phyloP scores from a whole-genome alignment of 1,140 invertebrate species.

The Pogonognathellus flavescens region DNA sequence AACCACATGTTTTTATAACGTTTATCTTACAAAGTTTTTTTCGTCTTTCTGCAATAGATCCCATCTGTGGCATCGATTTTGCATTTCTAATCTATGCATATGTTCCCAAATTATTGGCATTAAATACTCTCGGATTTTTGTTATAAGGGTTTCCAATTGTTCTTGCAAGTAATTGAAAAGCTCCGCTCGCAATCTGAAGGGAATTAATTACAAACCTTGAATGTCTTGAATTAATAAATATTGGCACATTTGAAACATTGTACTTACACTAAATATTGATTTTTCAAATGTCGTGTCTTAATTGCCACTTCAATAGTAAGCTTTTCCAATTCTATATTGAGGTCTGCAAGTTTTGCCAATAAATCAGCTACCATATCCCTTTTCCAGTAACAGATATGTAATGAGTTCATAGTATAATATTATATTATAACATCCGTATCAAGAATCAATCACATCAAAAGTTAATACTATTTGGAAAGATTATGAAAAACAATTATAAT shows the following conservation, averaged over 20 bases:
- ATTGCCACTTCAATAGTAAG: neutral
- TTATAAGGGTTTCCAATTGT: neutral
- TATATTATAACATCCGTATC: no score
- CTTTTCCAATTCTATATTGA: neutral
- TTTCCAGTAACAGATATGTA: no score
- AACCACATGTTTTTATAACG: neutral
- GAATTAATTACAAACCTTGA: no score
- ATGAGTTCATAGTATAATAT: no score
- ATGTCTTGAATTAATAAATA: no score
- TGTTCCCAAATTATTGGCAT: slow-evolving; percentile 24
- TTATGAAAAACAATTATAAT: neutral
- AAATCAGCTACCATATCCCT: neutral
- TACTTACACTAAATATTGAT: slow-evolving; percentile 22
- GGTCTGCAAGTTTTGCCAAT: neutral
- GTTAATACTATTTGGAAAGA: no score
- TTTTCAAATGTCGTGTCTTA: neutral
- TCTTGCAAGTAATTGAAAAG: neutral
- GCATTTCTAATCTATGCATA: neutral
- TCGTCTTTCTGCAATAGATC: slow-evolving; percentile 7
- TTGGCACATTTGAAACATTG: neutral
- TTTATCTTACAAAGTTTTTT: slow-evolving; percentile 8
- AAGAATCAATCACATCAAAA: no score
- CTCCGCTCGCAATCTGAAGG: neutral
- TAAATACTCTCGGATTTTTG: neutral
- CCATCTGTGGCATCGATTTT: slow-evolving; percentile 22